Evolutionary conservation across 2,797 vertebrate species (phyloP).

Genomic region (Acropternis orthonyx): DNA sequence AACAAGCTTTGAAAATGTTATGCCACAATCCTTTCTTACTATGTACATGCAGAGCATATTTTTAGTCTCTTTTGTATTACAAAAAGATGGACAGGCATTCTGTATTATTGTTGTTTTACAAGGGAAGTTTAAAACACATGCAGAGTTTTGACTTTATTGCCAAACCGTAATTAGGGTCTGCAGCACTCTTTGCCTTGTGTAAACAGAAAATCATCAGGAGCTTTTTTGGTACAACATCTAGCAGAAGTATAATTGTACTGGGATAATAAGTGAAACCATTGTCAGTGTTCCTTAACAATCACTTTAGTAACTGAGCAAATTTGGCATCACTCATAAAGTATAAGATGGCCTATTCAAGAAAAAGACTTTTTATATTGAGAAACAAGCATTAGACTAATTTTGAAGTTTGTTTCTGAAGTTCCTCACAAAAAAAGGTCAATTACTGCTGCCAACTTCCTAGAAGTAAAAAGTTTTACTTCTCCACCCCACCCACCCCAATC

Average conservation of each 20-base stretch:
- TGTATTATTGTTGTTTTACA: constrained; percentile 13
- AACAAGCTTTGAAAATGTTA: constrained; percentile 36
- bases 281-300: constrained; percentile 13
- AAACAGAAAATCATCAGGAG: constrained; percentile 56
- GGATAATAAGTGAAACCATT: background rate
- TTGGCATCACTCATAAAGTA: background rate
- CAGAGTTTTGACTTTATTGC: constrained; percentile 54
- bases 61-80: background rate
- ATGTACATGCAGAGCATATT: background rate
- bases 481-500: background rate
- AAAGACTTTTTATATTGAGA: background rate
- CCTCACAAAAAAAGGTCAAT: background rate
- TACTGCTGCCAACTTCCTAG: background rate
- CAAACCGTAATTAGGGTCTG: constrained; percentile 53
- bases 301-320: background rate
- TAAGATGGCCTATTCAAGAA: background rate
- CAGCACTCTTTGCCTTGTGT: constrained; percentile 26
- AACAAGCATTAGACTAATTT: background rate
- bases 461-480: background rate
- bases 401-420: background rate
- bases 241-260: background rate
- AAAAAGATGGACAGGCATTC: constrained; percentile 19
- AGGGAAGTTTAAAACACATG: constrained; percentile 51
- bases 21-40: constrained; percentile 3
- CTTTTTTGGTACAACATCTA: background rate